Evolutionary conservation across 2,888 invertebrate genomes (phyloP).

Genomic region (Eristalis tenax): DNA sequence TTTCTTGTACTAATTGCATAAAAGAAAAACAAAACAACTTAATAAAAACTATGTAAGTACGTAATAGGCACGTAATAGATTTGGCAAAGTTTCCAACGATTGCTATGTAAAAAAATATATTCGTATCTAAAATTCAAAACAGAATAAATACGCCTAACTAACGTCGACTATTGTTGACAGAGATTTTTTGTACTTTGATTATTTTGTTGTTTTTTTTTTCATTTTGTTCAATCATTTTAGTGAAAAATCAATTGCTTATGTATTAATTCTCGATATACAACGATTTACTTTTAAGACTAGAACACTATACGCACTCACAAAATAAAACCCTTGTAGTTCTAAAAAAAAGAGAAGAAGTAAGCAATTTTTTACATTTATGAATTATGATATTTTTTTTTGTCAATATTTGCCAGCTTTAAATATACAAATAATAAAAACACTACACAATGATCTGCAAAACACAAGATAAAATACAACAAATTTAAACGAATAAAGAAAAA

Average conservation of each 20-base stretch:
- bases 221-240: conserved; percentile 1
- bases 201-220: not conserved
- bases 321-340: conserved; percentile 41
- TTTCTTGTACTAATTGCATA: conserved; percentile 66
- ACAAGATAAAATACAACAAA: not conserved
- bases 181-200: not conserved
- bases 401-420: conserved; percentile 49
- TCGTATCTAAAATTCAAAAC: conserved; percentile 25
- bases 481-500: conserved; percentile 6
- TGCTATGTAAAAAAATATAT: conserved; percentile 46
- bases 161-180: conserved; percentile 54
- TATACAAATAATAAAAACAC: conserved; percentile 4
- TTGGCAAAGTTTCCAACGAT: conserved; percentile 55
- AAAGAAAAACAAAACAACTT: not conserved
- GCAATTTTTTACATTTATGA: conserved; percentile 23
- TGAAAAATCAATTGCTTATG: conserved; percentile 23
- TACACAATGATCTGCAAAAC: conserved; percentile 61
- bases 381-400: conserved; percentile 10
- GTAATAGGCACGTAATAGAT: conserved; percentile 58
- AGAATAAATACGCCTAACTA: conserved; percentile 26
- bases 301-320: conserved; percentile 58
- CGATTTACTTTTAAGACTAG: conserved; percentile 69
- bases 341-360: conserved; percentile 30
- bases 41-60: conserved; percentile 1
- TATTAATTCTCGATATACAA: conserved; percentile 65